Base-by-base conservation (phyloP, 2,888 invertebrate species). In the Eupithecia dodoneata region DNA sequence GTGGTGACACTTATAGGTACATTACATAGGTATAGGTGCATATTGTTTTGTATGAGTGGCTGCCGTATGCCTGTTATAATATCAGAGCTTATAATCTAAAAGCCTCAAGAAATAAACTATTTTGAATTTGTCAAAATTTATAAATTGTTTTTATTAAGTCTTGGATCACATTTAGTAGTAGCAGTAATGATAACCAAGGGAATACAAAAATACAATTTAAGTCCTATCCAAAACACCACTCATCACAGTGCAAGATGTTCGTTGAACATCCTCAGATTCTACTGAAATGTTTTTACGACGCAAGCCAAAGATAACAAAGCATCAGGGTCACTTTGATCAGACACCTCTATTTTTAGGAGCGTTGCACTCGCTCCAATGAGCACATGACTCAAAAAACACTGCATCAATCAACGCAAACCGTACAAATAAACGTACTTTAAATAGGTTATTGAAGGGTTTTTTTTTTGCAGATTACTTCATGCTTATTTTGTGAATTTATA, bases 291-390 rank as follows among this genome's bases (percentile, higher is more conserved):
- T 76, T 79, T 78, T 77, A 79, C 71, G 75, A 76, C 74, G 76
- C 44, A 49, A 47, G 6, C 41, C 18, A 73, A 59, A 70, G 80
- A 81, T 79, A 81, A 82, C 79, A 77, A 80, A 80, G 70, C 73
- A 79, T 18, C 76, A 75, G 80, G 82, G 83, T 82, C 81, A 83
- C 83, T 74, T 83, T 82, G 79, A 78, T 81, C 81, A 69, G 80
- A 81, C 82, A 80, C 81, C 81, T 80, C 80, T 76, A 80, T 82
- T 80, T 79, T 73, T 78, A 79, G 71, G 78, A 79, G 65, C 81
- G 65, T 72, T 81, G 81, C 80, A 80, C 78, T 82, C 76, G 69
- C 52, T 63, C 47, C 77, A 79, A 79, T 76, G 76, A 63, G 65
- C 79, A 73, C 55, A 73, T 72, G 49, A 73, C 73, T 75, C 65